Percentiles rank a stretch among this genome's conserved stretches.
phyloP scores from a whole-genome alignment of 2,113 vertebrate genomes.

The Clarias gariepinus region DNA sequence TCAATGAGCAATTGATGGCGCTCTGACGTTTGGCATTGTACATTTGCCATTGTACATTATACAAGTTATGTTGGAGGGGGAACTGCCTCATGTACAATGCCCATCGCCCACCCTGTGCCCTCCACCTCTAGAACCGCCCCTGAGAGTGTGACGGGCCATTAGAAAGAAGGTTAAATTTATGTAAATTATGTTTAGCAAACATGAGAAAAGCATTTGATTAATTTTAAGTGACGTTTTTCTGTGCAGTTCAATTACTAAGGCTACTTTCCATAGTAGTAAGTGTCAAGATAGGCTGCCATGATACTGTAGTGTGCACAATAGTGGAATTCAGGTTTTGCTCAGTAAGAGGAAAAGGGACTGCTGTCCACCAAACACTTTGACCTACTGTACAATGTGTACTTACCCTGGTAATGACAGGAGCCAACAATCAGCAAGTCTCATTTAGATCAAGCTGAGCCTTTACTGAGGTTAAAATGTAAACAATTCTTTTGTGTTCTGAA shows the following conservation, averaged over 20 bases:
- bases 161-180: not conserved
- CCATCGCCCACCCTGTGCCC: too few relatives aligned
- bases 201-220: not conserved
- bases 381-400: constrained; percentile 11
- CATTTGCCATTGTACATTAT: too few relatives aligned
- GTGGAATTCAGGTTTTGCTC: constrained; percentile 11
- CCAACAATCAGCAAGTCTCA: constrained; percentile 16
- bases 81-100: too few relatives aligned
- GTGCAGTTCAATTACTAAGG: constrained; percentile 5
- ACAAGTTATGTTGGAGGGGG: too few relatives aligned
- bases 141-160: too few relatives aligned
- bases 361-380: constrained; percentile 34
- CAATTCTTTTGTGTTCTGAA: constrained; percentile 7
- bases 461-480: constrained; percentile 46
- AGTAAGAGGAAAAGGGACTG: constrained; percentile 18
- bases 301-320: constrained; percentile 19
- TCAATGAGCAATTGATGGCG: too few relatives aligned
- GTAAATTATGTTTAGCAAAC: not conserved
- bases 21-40: too few relatives aligned
- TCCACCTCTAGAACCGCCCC: too few relatives aligned
- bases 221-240: not conserved
- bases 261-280: constrained; percentile 9
- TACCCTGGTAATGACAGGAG: constrained; percentile 36
- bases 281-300: constrained; percentile 19
- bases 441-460: constrained; percentile 4